Conservation (phyloP, 2,888 invertebrate species). For the Pammene aurita region DNA sequence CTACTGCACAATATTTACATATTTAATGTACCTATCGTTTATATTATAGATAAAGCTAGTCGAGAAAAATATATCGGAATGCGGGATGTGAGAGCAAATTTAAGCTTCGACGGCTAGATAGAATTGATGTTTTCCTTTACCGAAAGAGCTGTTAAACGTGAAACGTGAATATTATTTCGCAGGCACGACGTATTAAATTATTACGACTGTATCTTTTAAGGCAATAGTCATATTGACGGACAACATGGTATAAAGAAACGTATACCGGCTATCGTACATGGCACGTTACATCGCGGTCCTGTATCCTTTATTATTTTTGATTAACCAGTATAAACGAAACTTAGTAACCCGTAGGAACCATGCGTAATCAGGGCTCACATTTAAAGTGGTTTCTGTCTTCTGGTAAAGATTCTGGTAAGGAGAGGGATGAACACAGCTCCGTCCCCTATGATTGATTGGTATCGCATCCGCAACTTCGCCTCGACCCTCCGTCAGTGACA, state of each 20-base stretch:
- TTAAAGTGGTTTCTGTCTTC: neutral
- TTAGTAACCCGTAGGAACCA: neutral
- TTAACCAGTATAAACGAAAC: neutral
- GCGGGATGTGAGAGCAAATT: too few relatives aligned
- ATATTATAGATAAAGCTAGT: too few relatives aligned
- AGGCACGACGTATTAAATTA: too few relatives aligned
- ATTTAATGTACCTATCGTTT: too few relatives aligned
- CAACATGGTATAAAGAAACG: neutral
- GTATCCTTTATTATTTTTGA: neutral
- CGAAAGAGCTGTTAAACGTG: too few relatives aligned
- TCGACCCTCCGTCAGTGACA: slow-evolving; percentile 24
- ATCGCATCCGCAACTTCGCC: slow-evolving; percentile 26
- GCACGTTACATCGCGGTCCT: neutral
- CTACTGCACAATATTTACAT: too few relatives aligned
- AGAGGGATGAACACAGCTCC: neutral
- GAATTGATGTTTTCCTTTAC: too few relatives aligned
- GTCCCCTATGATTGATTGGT: slow-evolving; percentile 32
- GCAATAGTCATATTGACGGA: neutral
- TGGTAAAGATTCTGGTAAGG: too few relatives aligned
- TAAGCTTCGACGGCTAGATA: too few relatives aligned
- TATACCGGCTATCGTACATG: neutral
- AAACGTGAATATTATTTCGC: too few relatives aligned
- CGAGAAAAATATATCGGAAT: too few relatives aligned
- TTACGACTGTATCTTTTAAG: too few relatives aligned
- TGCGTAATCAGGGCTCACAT: neutral